Percentiles rank a stretch among this genome's conserved stretches.
Evolutionary conservation across 2,797 vertebrate species (phyloP).

Genomic region (Premnoplex brunnescens): DNA sequence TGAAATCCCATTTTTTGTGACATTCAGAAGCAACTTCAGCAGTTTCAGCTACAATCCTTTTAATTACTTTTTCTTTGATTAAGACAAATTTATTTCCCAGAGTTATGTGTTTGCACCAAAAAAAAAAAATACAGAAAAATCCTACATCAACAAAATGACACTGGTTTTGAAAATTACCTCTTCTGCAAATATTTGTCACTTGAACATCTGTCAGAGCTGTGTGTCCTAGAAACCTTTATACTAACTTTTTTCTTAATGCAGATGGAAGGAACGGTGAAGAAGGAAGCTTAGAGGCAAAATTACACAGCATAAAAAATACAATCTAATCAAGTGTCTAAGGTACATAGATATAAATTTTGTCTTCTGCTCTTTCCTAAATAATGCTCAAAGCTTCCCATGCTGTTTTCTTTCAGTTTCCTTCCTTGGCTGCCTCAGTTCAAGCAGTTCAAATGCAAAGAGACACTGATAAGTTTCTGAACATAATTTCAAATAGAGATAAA

Average conservation of each 20-base stretch:
- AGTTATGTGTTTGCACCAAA: not conserved
- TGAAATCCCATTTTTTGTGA: conserved; percentile 1
- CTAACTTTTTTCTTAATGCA: not conserved
- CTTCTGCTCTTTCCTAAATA: not conserved
- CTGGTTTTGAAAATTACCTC: not conserved
- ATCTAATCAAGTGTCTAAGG: not conserved
- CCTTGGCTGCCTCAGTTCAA: not conserved
- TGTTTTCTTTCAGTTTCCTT: not conserved
- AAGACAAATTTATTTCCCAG: conserved; percentile 18
- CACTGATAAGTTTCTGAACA: not conserved
- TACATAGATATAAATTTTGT: not conserved
- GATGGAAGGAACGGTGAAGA: not conserved
- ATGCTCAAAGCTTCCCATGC: not conserved
- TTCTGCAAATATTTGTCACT: conserved; percentile 35
- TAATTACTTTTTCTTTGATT: conserved; percentile 45
- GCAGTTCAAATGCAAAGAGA: not conserved
- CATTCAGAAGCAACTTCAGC: not conserved
- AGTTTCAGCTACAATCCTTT: not conserved
- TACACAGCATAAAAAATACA: not conserved
- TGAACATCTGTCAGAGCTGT: not conserved
- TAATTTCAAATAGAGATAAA: not conserved
- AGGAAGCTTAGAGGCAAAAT: not conserved
- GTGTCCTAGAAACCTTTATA: not conserved
- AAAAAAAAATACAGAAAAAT: not conserved
- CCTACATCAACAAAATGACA: conserved; percentile 12